Percentiles rank a stretch among this genome's conserved stretches.
These are phyloP conservation scores for Osmerus mordax DNA, from an alignment of 2,113 vertebrate species.

Conservation along the genomic window DNA sequence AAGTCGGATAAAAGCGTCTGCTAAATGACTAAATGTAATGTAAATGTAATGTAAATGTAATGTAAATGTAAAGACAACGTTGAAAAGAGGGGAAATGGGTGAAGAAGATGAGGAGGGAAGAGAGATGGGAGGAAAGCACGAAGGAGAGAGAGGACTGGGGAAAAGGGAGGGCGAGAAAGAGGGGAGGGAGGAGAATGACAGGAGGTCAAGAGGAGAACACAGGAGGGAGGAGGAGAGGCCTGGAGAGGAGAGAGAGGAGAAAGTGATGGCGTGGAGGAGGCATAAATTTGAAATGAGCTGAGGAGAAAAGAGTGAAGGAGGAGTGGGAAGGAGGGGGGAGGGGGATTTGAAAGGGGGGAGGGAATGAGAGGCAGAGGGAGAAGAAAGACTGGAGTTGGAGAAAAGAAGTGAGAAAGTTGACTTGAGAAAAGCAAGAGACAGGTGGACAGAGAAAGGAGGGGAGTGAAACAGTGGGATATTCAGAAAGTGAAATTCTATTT, in stretches of 20 bases:
- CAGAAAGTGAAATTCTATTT: background rate
- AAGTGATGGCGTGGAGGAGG: background rate
- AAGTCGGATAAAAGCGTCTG: too few relatives aligned
- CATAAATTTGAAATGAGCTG: background rate
- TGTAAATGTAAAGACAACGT: background rate
- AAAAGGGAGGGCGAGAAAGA: background rate
- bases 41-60: too few relatives aligned
- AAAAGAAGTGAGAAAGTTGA: background rate
- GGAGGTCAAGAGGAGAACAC: background rate
- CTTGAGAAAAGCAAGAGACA: background rate
- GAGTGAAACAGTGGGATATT: background rate
- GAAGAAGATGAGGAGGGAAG: background rate
- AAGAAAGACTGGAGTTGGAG: background rate
- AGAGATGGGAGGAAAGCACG: background rate
- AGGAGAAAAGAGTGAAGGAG: background rate
- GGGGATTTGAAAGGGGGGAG: background rate
- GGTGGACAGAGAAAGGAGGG: background rate
- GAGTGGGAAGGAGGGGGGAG: too few relatives aligned
- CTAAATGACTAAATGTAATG: too few relatives aligned
- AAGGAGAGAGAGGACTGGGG: background rate
- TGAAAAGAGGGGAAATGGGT: background rate
- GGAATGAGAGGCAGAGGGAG: background rate
- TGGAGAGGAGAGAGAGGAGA: background rate
- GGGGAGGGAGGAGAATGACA: background rate
- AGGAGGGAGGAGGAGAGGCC: background rate